These are phyloP conservation scores for Drosophila histrio DNA, from an alignment of 2,888 invertebrate species.

Conservation along the genomic window DNA sequence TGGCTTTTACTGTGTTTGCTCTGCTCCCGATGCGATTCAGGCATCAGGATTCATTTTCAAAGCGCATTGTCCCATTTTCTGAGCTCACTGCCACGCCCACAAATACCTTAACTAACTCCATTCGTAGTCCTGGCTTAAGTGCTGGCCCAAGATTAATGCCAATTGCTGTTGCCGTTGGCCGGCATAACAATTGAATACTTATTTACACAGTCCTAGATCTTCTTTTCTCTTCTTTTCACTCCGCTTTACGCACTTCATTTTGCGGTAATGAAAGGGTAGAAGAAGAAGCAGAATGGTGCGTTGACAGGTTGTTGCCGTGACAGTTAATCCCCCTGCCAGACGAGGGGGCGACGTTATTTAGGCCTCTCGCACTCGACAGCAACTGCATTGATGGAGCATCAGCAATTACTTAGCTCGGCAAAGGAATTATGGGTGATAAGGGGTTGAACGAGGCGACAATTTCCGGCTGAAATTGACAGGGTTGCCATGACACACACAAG, in stretches of 20 bases:
- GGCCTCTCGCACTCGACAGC: conserved; percentile 25
- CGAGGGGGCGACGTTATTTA: conserved; percentile 35
- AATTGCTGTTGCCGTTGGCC: conserved; percentile 30
- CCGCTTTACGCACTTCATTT: background rate
- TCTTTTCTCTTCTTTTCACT: background rate
- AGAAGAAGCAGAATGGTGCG: background rate
- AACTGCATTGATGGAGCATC: conserved; percentile 30
- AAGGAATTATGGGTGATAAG: conserved; percentile 40
- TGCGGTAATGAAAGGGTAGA: background rate
- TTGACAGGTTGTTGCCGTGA: conserved; percentile 48
- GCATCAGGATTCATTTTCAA: conserved; percentile 17
- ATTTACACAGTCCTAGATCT: conserved; percentile 37
- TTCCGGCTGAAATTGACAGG: conserved; percentile 26
- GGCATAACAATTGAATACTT: conserved; percentile 71
- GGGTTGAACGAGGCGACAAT: conserved; percentile 37
- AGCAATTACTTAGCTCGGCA: conserved; percentile 45
- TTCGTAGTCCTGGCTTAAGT: background rate
- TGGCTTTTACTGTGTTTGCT: conserved; percentile 17
- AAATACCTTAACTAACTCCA: conserved; percentile 14
- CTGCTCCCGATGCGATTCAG: conserved; percentile 27
- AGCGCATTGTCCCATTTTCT: conserved; percentile 58
- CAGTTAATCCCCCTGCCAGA: conserved; percentile 53
- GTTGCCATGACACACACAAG: background rate
- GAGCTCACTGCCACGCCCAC: conserved; percentile 11
- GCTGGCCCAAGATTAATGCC: conserved; percentile 60